These are phyloP conservation scores for Columba livia DNA, from an alignment of 2,113 vertebrate species.

Conservation along the genomic window DNA sequence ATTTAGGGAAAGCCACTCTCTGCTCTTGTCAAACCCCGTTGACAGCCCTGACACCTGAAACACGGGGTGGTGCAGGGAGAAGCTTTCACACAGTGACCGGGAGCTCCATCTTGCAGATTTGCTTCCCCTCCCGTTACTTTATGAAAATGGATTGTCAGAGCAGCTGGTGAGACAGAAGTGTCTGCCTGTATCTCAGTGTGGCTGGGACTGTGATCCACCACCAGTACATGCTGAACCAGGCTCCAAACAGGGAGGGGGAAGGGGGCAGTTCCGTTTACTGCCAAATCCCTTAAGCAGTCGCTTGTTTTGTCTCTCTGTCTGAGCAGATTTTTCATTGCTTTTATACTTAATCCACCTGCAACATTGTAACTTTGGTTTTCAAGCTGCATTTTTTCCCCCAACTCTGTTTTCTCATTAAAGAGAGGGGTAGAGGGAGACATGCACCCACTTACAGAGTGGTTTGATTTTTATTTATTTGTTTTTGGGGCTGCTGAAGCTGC, in stretches of 20 bases:
- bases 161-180: constrained; percentile 72
- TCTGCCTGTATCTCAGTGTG: constrained; percentile 66
- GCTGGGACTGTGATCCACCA: constrained; percentile 63
- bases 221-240: constrained; percentile 63
- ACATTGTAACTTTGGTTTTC: constrained; percentile 7
- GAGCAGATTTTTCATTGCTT: constrained; percentile 50
- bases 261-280: constrained; percentile 12
- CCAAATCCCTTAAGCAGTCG: constrained; percentile 9
- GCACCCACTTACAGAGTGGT: not conserved
- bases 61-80: not conserved
- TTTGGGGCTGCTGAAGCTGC: constrained; percentile 5
- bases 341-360: constrained; percentile 51
- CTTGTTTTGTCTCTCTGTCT: constrained; percentile 60
- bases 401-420: not conserved
- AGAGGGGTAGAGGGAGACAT: not conserved
- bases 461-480: not conserved
- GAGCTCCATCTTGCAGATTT: constrained; percentile 67
- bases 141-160: constrained; percentile 72
- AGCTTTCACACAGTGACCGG: constrained; percentile 52
- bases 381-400: not conserved
- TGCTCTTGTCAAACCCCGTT: not conserved
- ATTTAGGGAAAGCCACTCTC: not conserved
- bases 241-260: constrained; percentile 53
- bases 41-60: constrained; percentile 51
- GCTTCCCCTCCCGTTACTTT: constrained; percentile 56